Conservation (phyloP, 1,140 invertebrate species). For the Drosophila miranda region DNA sequence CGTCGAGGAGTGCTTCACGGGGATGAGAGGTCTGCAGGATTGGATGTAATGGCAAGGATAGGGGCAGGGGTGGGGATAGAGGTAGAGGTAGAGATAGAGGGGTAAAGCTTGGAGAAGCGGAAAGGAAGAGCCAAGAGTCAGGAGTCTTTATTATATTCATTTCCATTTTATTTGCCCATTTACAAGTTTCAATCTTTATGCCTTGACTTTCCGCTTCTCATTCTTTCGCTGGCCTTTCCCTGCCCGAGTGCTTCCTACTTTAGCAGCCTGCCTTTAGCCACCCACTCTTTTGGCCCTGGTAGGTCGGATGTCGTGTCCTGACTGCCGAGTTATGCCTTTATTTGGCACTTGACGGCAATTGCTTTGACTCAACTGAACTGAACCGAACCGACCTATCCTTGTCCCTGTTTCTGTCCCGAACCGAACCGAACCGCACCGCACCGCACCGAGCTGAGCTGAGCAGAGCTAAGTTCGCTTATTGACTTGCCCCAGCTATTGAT, state of each 20-base stretch:
- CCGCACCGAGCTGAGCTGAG: conserved; percentile 4
- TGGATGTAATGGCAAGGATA: not conserved
- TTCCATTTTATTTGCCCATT: conserved; percentile 79
- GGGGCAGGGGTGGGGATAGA: too few relatives aligned
- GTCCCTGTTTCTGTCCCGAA: not conserved
- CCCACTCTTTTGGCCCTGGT: conserved; percentile 16
- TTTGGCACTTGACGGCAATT: conserved; percentile 63
- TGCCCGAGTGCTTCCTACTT: conserved; percentile 3
- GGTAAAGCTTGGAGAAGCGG: not conserved
- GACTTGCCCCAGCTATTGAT: conserved; percentile 63
- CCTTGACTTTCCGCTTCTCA: conserved; percentile 6
- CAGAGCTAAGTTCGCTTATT: conserved; percentile 40
- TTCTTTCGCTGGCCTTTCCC: not conserved
- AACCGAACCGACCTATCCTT: not conserved
- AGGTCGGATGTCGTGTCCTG: conserved; percentile 28
- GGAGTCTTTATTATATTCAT: conserved; percentile 73
- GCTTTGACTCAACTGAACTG: conserved; percentile 20
- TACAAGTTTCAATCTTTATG: conserved; percentile 67
- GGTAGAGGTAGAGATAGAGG: too few relatives aligned
- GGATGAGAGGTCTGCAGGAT: not conserved
- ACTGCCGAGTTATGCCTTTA: conserved; percentile 69
- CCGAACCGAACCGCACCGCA: not conserved
- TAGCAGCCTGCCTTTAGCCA: not conserved
- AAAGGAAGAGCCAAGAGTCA: not conserved
- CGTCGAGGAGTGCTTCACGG: not conserved